phyloP scores from a whole-genome alignment of 2,113 vertebrate genomes.

The Odocoileus virginianus region DNA sequence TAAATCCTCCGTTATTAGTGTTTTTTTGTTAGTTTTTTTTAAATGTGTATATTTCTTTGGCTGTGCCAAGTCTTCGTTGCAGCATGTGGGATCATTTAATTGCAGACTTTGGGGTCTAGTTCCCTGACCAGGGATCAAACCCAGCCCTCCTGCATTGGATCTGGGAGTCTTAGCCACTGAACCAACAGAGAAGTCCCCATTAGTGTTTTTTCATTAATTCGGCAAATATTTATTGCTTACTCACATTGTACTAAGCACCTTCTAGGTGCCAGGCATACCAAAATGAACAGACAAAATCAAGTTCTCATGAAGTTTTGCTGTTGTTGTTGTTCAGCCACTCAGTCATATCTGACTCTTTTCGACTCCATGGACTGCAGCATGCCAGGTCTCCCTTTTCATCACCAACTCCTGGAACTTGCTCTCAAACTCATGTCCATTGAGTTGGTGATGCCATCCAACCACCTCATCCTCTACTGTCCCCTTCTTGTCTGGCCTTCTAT shows the following conservation, averaged over 20 bases:
- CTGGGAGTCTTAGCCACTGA: not conserved
- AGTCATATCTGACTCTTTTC: not conserved
- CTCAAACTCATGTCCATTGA: not conserved
- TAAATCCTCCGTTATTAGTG: not conserved
- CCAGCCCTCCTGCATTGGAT: not conserved
- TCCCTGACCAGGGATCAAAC: not conserved
- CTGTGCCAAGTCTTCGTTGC: rapidly evolving
- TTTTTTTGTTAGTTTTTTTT: not conserved
- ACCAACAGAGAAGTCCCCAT: not conserved
- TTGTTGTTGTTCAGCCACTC: not conserved
- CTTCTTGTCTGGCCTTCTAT: not conserved
- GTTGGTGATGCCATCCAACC: not conserved
- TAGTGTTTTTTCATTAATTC: not conserved
- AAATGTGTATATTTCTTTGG: not conserved
- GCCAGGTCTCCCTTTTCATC: not conserved
- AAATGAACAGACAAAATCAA: not conserved
- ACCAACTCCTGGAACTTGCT: not conserved
- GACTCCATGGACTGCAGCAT: not conserved
- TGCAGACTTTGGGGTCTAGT: not conserved
- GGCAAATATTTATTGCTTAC: not conserved
- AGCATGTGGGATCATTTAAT: not conserved
- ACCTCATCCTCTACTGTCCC: not conserved
- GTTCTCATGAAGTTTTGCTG: not conserved
- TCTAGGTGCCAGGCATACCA: not conserved
- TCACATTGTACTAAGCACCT: not conserved